Evolutionary conservation across 2,888 invertebrate species (phyloP).

Genomic region (Papilio protenor): DNA sequence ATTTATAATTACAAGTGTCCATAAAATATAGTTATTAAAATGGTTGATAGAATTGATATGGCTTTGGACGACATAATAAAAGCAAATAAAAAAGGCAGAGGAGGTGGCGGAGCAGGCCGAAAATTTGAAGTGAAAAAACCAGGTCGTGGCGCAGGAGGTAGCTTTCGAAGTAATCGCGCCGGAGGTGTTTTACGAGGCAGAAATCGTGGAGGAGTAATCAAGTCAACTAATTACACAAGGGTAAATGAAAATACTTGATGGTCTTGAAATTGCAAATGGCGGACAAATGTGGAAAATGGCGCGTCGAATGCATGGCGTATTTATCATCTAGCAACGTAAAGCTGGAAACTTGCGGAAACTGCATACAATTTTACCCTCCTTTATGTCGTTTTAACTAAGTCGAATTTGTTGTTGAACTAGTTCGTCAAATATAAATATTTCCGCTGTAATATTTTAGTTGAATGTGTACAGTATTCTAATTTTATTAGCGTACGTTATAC

Average conservation of each 20-base stretch:
- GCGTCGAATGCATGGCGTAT: constrained; percentile 57
- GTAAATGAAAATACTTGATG: constrained; percentile 83
- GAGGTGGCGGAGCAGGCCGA: constrained; percentile 83
- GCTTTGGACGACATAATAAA: constrained; percentile 98
- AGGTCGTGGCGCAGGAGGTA: constrained; percentile 75
- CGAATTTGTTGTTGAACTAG: constrained; percentile 28
- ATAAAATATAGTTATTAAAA: constrained; percentile 71
- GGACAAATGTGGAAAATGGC: constrained; percentile 74
- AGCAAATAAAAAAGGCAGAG: constrained; percentile 88
- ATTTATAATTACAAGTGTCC: not conserved
- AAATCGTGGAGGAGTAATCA: constrained; percentile 88
- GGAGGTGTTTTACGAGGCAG: constrained; percentile 88
- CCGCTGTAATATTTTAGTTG: constrained; percentile 24
- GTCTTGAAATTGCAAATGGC: constrained; percentile 79
- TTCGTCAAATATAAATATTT: constrained; percentile 15
- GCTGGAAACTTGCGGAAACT: constrained; percentile 9
- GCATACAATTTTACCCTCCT: constrained; percentile 9
- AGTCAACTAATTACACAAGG: constrained; percentile 87
- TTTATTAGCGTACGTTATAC: constrained; percentile 35
- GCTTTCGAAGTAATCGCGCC: constrained; percentile 82
- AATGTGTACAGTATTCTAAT: constrained; percentile 20
- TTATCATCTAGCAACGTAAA: constrained; percentile 29
- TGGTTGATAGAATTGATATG: constrained; percentile 98
- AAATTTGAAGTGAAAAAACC: constrained; percentile 73
- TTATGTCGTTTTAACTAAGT: constrained; percentile 7